Conservation (phyloP, 2,797 vertebrate species). For the Pangasius djambal region DNA sequence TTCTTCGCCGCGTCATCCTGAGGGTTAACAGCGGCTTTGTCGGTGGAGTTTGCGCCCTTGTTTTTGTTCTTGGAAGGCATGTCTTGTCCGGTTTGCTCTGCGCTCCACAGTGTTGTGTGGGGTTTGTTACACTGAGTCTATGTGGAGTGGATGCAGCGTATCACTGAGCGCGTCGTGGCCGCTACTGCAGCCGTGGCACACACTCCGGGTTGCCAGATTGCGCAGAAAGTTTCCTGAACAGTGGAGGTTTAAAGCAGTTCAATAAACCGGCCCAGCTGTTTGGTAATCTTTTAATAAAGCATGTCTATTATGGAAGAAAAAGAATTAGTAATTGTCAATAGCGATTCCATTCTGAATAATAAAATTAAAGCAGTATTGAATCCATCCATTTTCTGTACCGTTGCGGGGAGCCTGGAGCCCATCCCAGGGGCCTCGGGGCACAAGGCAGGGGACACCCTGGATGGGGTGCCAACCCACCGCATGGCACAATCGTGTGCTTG, state of each 20-base stretch:
- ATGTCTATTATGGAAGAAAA: too few relatives aligned
- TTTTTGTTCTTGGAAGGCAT: conserved; percentile 74
- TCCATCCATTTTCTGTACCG: too few relatives aligned
- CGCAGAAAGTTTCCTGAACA: too few relatives aligned
- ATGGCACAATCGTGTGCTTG: too few relatives aligned
- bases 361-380: neutral
- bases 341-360: neutral
- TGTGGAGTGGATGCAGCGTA: conserved; percentile 43
- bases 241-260: neutral
- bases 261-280: neutral
- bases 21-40: conserved; percentile 60
- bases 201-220: conserved; percentile 33
- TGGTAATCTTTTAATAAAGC: neutral
- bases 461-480: too few relatives aligned
- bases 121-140: neutral
- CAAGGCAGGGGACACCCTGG: too few relatives aligned
- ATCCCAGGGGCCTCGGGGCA: too few relatives aligned
- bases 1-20: conserved; percentile 70
- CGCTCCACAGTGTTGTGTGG: neutral
- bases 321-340: too few relatives aligned
- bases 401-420: too few relatives aligned
- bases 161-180: conserved; percentile 74
- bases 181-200: conserved; percentile 52
- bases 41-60: conserved; percentile 65
- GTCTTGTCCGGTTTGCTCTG: conserved; percentile 19